These are phyloP conservation scores for Sapayoa aenigma DNA, from an alignment of 2,113 vertebrate species.

Conservation along the genomic window DNA sequence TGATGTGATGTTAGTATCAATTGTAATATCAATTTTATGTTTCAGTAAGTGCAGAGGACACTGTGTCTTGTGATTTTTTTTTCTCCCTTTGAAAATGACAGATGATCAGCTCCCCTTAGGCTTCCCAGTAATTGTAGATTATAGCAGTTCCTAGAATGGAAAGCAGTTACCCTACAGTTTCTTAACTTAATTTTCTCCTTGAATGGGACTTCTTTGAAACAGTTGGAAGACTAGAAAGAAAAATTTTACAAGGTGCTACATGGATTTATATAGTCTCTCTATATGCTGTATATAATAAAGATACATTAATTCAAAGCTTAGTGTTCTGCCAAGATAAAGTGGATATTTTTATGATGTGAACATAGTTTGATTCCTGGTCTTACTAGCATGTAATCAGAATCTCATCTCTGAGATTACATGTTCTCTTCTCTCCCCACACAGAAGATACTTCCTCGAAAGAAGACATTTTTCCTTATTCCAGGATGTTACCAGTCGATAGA, in stretches of 20 bases:
- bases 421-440: slow-evolving; percentile 1
- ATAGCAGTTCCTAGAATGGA: background rate
- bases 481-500: slow-evolving; percentile 70
- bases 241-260: background rate
- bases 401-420: background rate
- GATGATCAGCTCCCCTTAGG: background rate
- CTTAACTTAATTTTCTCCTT: slow-evolving; percentile 17
- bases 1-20: background rate
- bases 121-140: background rate
- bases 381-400: background rate
- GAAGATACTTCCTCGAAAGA: slow-evolving; percentile 19
- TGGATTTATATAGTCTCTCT: background rate
- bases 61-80: background rate
- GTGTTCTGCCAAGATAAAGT: background rate
- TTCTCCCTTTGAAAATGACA: background rate
- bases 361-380: background rate
- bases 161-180: background rate
- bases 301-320: background rate
- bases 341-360: background rate
- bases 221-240: background rate
- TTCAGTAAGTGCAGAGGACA: background rate
- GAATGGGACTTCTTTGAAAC: background rate
- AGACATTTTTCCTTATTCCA: background rate
- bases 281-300: background rate
- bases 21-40: background rate